Evolutionary conservation across 2,113 vertebrate species (phyloP).

Genomic region (Rallus limicola): DNA sequence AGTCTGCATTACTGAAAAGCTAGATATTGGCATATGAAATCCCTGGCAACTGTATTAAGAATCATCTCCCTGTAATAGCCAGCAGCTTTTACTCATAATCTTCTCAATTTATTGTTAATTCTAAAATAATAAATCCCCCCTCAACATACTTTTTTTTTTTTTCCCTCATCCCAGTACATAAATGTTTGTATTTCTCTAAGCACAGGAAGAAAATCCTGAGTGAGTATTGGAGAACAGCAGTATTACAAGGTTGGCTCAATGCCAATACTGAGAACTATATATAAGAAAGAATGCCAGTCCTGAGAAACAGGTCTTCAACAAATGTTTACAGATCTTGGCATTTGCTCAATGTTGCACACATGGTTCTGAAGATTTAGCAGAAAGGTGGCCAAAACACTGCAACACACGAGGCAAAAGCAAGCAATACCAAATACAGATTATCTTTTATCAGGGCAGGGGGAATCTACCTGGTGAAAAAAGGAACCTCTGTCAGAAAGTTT

Average conservation of each 20-base stretch:
- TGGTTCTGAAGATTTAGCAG: neutral
- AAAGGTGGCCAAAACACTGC: neutral
- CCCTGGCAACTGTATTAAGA: neutral
- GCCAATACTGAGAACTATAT: accelerated
- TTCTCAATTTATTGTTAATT: neutral
- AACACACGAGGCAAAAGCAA: neutral
- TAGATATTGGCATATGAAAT: neutral
- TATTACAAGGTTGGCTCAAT: neutral
- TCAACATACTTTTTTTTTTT: too few species aligned
- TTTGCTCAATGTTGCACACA: neutral
- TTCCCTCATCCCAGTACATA: neutral
- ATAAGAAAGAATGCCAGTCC: neutral
- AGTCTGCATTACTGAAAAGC: neutral
- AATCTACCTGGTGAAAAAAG: neutral
- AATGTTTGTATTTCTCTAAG: neutral
- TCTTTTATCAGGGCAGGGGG: too few species aligned
- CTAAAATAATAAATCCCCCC: neutral
- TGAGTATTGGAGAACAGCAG: neutral
- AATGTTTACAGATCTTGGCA: neutral
- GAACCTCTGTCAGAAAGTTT: neutral
- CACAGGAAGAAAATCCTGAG: neutral
- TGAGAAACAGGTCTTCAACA: neutral
- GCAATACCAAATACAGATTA: neutral
- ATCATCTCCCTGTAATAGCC: neutral
- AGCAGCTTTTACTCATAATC: neutral